Percentiles rank a stretch among this genome's conserved stretches.
These are phyloP conservation scores for Pasiphila rectangulata DNA, from an alignment of 2,888 invertebrate species.

Conservation along the genomic window DNA sequence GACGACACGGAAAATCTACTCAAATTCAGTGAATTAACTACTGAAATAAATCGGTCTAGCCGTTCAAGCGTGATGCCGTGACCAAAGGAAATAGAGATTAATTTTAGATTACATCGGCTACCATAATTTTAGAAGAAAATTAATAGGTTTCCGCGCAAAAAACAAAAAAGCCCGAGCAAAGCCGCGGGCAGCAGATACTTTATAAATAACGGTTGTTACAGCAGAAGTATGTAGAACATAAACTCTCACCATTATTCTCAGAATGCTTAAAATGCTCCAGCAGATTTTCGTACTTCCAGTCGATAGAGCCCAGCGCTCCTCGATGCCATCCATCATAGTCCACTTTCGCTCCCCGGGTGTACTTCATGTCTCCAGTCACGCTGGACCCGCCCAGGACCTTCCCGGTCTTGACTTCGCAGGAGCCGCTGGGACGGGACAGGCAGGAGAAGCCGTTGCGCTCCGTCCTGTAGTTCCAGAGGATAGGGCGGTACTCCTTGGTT, in stretches of 20 bases:
- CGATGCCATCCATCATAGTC: constrained; percentile 72
- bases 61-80: too few relatives aligned
- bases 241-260: constrained; percentile 71
- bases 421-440: constrained; percentile 66
- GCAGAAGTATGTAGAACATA: too few relatives aligned
- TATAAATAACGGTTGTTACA: too few relatives aligned
- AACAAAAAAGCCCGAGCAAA: too few relatives aligned
- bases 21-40: too few relatives aligned
- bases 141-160: too few relatives aligned
- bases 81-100: too few relatives aligned
- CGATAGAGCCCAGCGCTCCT: constrained; percentile 55
- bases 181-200: too few relatives aligned
- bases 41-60: too few relatives aligned
- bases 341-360: constrained; percentile 65
- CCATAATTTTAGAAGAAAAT: too few relatives aligned
- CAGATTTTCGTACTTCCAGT: constrained; percentile 71
- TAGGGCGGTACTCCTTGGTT: constrained; percentile 61
- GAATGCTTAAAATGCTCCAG: constrained; percentile 68
- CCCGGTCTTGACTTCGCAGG: constrained; percentile 68
- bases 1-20: too few relatives aligned
- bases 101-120: too few relatives aligned
- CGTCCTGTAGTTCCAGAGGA: constrained; percentile 70
- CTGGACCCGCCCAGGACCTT: constrained; percentile 74
- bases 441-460: constrained; percentile 71
- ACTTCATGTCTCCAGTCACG: constrained; percentile 73